Evolutionary conservation across 2,888 invertebrate species (phyloP).

Genomic region (Ommatoiulus sabulosus): DNA sequence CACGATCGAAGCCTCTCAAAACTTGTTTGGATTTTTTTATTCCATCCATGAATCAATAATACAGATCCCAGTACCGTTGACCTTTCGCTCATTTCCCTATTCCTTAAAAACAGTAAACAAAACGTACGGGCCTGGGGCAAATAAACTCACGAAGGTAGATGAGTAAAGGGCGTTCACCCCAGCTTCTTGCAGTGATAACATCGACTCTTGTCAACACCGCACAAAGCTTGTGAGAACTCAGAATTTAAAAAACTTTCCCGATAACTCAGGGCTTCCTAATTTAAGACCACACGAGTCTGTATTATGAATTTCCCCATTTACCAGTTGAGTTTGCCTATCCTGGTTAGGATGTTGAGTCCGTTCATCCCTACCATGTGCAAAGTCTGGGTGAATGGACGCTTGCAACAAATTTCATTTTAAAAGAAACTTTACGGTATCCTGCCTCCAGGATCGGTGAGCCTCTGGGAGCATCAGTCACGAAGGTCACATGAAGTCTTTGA

Average conservation of each 20-base stretch:
- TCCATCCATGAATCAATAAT: not conserved
- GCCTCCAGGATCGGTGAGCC: not conserved
- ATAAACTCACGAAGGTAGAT: not conserved
- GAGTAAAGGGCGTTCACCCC: not conserved
- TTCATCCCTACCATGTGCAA: not conserved
- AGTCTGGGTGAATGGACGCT: not conserved
- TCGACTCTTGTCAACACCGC: not conserved
- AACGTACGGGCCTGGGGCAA: not conserved
- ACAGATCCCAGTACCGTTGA: not conserved
- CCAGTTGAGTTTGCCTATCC: not conserved
- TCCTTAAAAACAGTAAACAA: slow-evolving; percentile 14
- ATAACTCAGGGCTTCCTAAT: not conserved
- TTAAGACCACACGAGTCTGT: too few relatives aligned
- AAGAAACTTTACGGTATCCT: not conserved
- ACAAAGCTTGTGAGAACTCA: too few relatives aligned
- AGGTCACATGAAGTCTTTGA: not conserved
- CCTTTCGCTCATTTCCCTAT: not conserved
- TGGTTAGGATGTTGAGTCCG: not conserved
- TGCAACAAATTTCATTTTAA: not conserved
- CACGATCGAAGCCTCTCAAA: not conserved
- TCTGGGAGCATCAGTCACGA: not conserved
- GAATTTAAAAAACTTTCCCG: not conserved
- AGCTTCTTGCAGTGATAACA: not conserved
- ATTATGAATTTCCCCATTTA: not conserved
- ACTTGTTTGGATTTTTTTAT: not conserved